Base-by-base conservation (phyloP, 2,888 invertebrate species). In the Acanthosepion lycidas region DNA sequence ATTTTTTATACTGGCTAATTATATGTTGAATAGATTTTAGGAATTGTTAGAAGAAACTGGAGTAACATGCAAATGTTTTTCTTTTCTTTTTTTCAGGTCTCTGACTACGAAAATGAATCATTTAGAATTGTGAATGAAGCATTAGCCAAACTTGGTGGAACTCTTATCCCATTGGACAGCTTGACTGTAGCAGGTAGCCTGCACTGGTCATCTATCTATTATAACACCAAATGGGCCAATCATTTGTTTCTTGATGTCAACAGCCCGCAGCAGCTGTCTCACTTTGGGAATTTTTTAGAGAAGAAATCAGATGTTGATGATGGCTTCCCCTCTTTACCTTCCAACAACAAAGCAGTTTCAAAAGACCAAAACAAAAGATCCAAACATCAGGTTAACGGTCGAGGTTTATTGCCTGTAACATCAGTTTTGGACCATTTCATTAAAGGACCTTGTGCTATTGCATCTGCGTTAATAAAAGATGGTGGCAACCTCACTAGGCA, bases 41-140 rank as follows among this genome's bases (percentile, higher is more conserved):
- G 55, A 20, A 55, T 55, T 55, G 18, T 23, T 23, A 23, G 59
- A 6, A 59, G 59, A 59, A 59, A 59, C 20, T 23, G 20, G 20
- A 59, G 20, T 59, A 59, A 59, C 59, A 23, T 59, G 9, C 15
- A 51, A 8, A 51, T 51, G 8, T 51, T 51, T 49, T 28, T n/a
- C 18, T 28, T 93, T 93, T 28, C 0, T 23, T 23, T 59, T 59
- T 92, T 49, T 93, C 28, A 93, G 93, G 9, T 93, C n/a, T 93
- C 93, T n/a, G 48, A 53, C 18, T 28, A 26, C n/a, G 53, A 53
- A 53, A 53, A n/a, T 53, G 93, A 93, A 26, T 93, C 93, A n/a
- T 92, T 96, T 6, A 53, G 95, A 49, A 95, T 95, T 94, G 95
- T 96, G n/a, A 95, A 96, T 55, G 95, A 95, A 92, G 95, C 96